Conservation (phyloP, 2,888 invertebrate genomes). For the Cataglyphis livida region DNA sequence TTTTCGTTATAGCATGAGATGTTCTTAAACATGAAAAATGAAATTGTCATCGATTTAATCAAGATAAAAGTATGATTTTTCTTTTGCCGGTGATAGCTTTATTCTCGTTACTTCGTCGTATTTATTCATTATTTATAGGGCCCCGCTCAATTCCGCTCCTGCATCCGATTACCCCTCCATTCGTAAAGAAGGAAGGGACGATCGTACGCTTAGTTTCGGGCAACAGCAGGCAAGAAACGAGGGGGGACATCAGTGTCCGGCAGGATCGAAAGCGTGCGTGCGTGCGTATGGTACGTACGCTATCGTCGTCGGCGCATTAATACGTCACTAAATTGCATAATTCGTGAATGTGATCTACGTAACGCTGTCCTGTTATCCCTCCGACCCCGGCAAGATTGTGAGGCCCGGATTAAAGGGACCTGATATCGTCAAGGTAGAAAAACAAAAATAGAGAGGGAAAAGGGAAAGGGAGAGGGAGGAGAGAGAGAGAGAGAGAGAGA, state of each 20-base stretch:
- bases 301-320: conserved; percentile 47
- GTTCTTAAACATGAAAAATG: background rate
- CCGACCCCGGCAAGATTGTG: conserved; percentile 38
- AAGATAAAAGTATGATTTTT: background rate
- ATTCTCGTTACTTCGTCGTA: background rate
- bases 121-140: background rate
- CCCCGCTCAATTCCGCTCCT: conserved; percentile 64
- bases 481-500: background rate
- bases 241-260: conserved; percentile 76
- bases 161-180: conserved; percentile 76
- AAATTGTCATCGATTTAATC: background rate
- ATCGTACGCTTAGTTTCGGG: conserved; percentile 80
- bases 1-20: background rate
- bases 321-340: conserved; percentile 69
- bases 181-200: conserved; percentile 77
- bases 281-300: conserved; percentile 21
- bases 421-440: conserved; percentile 50
- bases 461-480: background rate
- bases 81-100: background rate
- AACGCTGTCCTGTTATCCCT: conserved; percentile 26
- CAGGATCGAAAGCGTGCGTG: conserved; percentile 60
- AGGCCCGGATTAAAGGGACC: conserved; percentile 72
- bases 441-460: background rate
- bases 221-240: conserved; percentile 75
- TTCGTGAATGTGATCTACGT: conserved; percentile 52